phyloP scores from a whole-genome alignment of 2,797 vertebrate species.

The Hydrocynus forskahlii region DNA sequence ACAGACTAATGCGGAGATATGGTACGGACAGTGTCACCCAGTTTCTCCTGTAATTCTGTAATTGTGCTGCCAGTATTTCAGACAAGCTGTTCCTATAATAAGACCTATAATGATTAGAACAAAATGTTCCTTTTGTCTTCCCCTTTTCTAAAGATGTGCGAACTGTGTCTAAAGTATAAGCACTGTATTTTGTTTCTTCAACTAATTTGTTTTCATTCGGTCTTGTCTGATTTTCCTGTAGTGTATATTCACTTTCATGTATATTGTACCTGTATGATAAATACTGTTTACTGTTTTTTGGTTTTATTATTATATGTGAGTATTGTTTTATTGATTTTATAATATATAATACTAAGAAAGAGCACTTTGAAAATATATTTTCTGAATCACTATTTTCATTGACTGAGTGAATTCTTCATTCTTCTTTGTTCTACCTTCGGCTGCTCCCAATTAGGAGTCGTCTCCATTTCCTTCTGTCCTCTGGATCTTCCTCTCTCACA shows the following conservation, averaged over 20 bases:
- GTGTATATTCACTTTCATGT: background rate
- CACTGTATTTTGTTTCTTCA: background rate
- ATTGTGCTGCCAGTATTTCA: background rate
- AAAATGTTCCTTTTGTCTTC: background rate
- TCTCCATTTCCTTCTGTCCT: too few relatives aligned
- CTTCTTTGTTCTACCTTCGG: background rate
- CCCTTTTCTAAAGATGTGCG: background rate
- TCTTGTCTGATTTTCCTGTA: background rate
- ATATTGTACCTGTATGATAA: slow-evolving; percentile 23
- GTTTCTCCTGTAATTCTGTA: background rate
- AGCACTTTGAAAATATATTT: slow-evolving; percentile 28
- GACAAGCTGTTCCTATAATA: background rate
- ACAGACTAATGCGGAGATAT: background rate
- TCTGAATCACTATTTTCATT: background rate
- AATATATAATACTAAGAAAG: background rate
- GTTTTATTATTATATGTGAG: too few relatives aligned
- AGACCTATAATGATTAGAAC: background rate
- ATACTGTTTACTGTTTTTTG: background rate
- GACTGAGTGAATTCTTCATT: background rate
- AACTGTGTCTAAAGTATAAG: background rate
- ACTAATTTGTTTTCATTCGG: background rate
- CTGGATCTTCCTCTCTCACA: too few relatives aligned
- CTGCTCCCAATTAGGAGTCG: too few relatives aligned
- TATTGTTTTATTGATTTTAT: too few relatives aligned
- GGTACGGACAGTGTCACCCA: background rate